Conservation (phyloP, 1,140 invertebrate species). For the Eupristina koningsbergeri region DNA sequence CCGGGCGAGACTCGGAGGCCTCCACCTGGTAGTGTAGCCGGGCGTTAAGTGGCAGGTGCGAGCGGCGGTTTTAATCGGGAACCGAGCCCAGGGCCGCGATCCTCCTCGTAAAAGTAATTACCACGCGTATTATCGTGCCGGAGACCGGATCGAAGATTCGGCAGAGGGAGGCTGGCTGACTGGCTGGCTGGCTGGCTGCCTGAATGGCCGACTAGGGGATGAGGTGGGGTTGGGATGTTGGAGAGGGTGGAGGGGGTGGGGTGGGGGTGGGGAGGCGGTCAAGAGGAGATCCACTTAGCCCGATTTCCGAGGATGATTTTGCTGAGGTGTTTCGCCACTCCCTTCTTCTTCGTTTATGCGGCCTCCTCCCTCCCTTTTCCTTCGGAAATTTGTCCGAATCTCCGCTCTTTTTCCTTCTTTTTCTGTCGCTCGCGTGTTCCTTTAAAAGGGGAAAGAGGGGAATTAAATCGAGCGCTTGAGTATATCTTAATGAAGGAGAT, state of each 20-base stretch:
- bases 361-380: not conserved
- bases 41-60: slow-evolving; percentile 32
- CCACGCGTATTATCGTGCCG: slow-evolving; percentile 58
- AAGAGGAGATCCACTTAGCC: slow-evolving; percentile 47
- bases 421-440: not conserved
- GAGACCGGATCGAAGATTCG: slow-evolving; percentile 54
- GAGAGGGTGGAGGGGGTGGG: too few species aligned
- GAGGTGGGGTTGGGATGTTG: slow-evolving; percentile 52
- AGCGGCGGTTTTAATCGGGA: slow-evolving; percentile 38
- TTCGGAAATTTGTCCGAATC: slow-evolving; percentile 10
- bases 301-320: slow-evolving; percentile 55
- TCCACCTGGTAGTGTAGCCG: not conserved
- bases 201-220: too few species aligned
- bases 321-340: slow-evolving; percentile 6
- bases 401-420: slow-evolving; percentile 4
- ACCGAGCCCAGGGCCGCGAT: slow-evolving; percentile 51
- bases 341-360: not conserved
- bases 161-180: too few species aligned
- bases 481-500: slow-evolving; percentile 26
- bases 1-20: not conserved
- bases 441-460: not conserved
- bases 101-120: slow-evolving; percentile 66
- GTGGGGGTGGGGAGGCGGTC: not conserved
- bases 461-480: not conserved
- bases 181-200: too few species aligned